Base-by-base conservation (phyloP, 2,888 invertebrate species). In the Tetropium fuscum region DNA sequence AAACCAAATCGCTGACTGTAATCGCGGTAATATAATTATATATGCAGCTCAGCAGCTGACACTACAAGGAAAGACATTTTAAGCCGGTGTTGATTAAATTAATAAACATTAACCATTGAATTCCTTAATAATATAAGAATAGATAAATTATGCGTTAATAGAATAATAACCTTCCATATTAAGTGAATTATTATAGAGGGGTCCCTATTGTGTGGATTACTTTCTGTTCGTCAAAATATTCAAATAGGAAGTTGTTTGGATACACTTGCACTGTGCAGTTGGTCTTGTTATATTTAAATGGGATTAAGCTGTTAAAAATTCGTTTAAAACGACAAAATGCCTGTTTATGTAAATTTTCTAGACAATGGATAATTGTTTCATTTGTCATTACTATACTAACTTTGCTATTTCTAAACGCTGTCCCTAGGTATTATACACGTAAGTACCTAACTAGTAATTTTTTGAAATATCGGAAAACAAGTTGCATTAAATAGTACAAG, bases 301-400 rank as follows among this genome's bases (percentile, higher is more conserved):
- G 15, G 4, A 22, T 13, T 20, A 22, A 53, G 38, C n/a, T 30
- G 13, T 32, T 59, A 64, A 73, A 68, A 63, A 75, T 76, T 73
- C 73, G 74, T 45, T 66, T 68, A 47, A 70, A 74, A 60, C 70
- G 74, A 63, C 70, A 74, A 68, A 71, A 78, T 78, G 77, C 62
- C 34, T 70, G 69, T 55, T 65, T 69, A 61, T 67, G 63, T 63
- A 74, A 72, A 69, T 64, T 75, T 72, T 62, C 75, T 69, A 69
- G 78, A 79, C 72, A 76, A 71, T 74, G 78, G 78, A 34, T 79
- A 72, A 72, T 75, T 32, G 53, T 70, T 41, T 44, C 68, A 18
- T 59, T 74, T 19, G 8, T 76, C 8, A 20, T 73, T 19, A 57
- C 71, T n/a, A 54, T 70, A 41, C 34, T 73, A 36, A 36, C 74